These are phyloP conservation scores for Eristalinus sepulchralis DNA, from an alignment of 2,888 invertebrate species.

Conservation along the genomic window DNA sequence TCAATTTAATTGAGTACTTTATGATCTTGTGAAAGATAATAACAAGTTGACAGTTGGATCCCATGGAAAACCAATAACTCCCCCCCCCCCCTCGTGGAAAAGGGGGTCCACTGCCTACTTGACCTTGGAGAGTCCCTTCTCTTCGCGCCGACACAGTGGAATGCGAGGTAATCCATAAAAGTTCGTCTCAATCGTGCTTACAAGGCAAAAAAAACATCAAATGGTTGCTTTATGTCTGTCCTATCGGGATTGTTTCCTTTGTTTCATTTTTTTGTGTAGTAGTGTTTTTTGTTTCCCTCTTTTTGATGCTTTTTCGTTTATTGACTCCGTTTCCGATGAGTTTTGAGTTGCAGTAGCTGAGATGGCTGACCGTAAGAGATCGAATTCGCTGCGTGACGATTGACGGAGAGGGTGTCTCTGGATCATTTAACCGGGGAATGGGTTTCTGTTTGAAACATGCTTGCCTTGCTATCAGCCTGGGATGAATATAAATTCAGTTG, in stretches of 20 bases:
- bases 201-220: not conserved
- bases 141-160: not conserved
- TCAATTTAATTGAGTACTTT: constrained; percentile 65
- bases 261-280: not conserved
- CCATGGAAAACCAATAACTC: not conserved
- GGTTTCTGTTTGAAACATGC: not conserved
- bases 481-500: too few species aligned
- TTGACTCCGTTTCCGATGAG: not conserved
- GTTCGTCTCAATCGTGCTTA: not conserved
- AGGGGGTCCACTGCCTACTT: not conserved
- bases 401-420: not conserved
- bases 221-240: not conserved
- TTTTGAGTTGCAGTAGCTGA: not conserved
- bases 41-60: constrained; percentile 9
- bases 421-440: not conserved
- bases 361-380: not conserved
- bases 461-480: not conserved
- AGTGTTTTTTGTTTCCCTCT: not conserved
- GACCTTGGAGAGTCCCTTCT: not conserved
- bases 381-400: not conserved
- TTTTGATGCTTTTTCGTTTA: not conserved
- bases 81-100: not conserved
- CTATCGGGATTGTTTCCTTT: not conserved
- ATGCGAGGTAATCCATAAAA: not conserved
- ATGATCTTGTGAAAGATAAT: constrained; percentile 18